phyloP scores from a whole-genome alignment of 2,797 vertebrate genomes.

The Urophycis tenuis region DNA sequence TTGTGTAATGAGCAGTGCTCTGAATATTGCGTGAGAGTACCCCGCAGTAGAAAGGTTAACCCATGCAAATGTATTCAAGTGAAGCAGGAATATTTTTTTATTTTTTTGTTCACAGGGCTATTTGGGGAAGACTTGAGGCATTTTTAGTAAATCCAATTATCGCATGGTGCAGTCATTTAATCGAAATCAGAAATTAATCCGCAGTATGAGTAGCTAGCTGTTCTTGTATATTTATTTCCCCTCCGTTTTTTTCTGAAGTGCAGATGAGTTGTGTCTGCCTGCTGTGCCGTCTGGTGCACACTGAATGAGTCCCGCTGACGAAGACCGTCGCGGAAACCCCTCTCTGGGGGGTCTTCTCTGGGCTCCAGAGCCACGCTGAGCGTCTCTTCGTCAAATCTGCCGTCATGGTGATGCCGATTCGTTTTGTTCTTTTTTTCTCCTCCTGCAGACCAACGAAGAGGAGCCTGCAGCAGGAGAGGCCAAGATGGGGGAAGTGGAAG shows the following conservation, averaged over 20 bases:
- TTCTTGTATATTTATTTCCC: too few relatives aligned
- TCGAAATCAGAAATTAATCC: background rate
- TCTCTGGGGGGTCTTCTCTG: background rate
- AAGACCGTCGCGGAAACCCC: background rate
- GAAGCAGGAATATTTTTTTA: constrained; percentile 13
- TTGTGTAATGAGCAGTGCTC: background rate
- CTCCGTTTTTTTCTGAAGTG: background rate
- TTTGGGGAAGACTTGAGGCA: background rate
- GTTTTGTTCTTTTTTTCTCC: constrained; percentile 16
- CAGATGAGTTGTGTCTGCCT: background rate
- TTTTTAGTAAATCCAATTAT: background rate
- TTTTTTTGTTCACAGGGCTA: constrained; percentile 4
- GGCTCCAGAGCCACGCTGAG: background rate
- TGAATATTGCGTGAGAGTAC: constrained; percentile 13
- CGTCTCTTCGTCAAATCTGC: too few relatives aligned
- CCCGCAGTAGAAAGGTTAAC: constrained; percentile 20
- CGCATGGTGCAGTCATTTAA: constrained; percentile 21
- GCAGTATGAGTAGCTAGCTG: background rate
- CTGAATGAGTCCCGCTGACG: constrained; percentile 23
- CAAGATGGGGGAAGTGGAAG: constrained; percentile 36
- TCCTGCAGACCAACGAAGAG: constrained; percentile 64
- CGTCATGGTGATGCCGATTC: background rate
- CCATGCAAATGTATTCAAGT: constrained; percentile 16
- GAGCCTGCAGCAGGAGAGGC: constrained; percentile 33
- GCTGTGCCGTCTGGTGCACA: background rate